Conservation (phyloP, 2,888 invertebrate genomes). For the Scaptomyza caliginosa region DNA sequence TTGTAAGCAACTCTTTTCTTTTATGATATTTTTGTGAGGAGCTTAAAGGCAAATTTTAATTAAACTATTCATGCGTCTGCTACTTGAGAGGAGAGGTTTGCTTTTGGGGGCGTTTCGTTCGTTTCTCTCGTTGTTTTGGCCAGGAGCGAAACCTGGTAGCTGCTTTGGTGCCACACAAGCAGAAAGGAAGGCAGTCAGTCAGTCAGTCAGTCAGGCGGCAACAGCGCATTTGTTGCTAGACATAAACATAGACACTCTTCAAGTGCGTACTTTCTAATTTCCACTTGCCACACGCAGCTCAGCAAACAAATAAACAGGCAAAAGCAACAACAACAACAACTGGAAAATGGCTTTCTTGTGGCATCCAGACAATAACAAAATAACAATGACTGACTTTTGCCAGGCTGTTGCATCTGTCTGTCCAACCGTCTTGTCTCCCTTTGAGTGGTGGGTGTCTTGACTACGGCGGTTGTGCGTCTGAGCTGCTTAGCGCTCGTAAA, state of each 20-base stretch:
- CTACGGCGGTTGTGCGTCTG: slow-evolving; percentile 53
- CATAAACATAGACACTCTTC: slow-evolving; percentile 75
- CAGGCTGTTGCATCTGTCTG: slow-evolving; percentile 15
- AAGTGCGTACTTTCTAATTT: slow-evolving; percentile 80
- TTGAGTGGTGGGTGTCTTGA: slow-evolving; percentile 66
- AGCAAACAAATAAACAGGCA: slow-evolving; percentile 45
- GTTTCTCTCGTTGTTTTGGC: slow-evolving; percentile 2
- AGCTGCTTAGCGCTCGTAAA: slow-evolving; percentile 57
- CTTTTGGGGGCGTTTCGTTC: slow-evolving; percentile 7
- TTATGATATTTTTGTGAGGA: slow-evolving; percentile 43
- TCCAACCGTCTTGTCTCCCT: slow-evolving; percentile 13
- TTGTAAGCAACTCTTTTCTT: slow-evolving; percentile 46
- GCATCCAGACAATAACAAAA: slow-evolving; percentile 21
- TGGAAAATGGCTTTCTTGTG: slow-evolving; percentile 51
- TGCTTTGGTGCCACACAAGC: background rate
- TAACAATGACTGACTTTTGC: slow-evolving; percentile 53
- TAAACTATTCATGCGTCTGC: slow-evolving; percentile 71
- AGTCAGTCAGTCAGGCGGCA: too few species aligned
- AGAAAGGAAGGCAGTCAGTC: background rate
- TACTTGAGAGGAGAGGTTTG: slow-evolving; percentile 4
- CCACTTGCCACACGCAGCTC: slow-evolving; percentile 72
- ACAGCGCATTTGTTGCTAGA: slow-evolving; percentile 57
- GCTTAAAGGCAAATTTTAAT: slow-evolving; percentile 77
- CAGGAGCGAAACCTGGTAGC: slow-evolving; percentile 11
- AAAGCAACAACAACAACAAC: slow-evolving; percentile 22